Conservation (phyloP, 2,888 invertebrate genomes). For the Epistrophe grossulariae region DNA sequence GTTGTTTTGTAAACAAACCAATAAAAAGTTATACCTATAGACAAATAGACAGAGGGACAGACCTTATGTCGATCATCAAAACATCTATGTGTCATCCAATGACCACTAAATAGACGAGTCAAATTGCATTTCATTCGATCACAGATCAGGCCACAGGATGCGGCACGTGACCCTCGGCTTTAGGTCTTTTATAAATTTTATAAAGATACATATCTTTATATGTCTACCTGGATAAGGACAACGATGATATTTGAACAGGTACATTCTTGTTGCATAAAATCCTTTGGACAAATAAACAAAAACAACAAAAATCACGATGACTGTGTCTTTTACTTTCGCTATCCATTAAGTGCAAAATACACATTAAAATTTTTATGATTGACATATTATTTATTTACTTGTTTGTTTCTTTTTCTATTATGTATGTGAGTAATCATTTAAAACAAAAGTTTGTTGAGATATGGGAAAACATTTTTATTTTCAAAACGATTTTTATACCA, state of each 20-base stretch:
- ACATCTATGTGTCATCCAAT: constrained; percentile 64
- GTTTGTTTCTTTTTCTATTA: constrained; percentile 42
- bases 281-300: constrained; percentile 63
- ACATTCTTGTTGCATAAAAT: constrained; percentile 67
- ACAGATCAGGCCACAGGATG: constrained; percentile 11
- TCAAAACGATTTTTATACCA: background rate
- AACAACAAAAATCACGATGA: constrained; percentile 25
- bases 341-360: constrained; percentile 65
- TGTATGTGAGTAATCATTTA: constrained; percentile 36
- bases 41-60: constrained; percentile 21
- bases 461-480: constrained; percentile 3
- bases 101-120: constrained; percentile 46
- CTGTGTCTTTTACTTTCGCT: constrained; percentile 55
- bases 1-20: constrained; percentile 62
- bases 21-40: constrained; percentile 31
- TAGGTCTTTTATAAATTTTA: constrained; percentile 2
- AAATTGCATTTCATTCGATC: constrained; percentile 35
- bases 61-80: constrained; percentile 67
- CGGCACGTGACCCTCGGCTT: constrained; percentile 61
- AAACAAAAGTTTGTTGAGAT: background rate
- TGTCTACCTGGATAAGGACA: constrained; percentile 41
- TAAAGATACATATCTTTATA: background rate
- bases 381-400: constrained; percentile 31
- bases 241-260: constrained; percentile 61
- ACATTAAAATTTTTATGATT: constrained; percentile 12